Percentiles rank a stretch among this genome's conserved stretches.
These are phyloP conservation scores for Diceros bicornis DNA, from an alignment of 2,797 vertebrate genomes.

Conservation along the genomic window DNA sequence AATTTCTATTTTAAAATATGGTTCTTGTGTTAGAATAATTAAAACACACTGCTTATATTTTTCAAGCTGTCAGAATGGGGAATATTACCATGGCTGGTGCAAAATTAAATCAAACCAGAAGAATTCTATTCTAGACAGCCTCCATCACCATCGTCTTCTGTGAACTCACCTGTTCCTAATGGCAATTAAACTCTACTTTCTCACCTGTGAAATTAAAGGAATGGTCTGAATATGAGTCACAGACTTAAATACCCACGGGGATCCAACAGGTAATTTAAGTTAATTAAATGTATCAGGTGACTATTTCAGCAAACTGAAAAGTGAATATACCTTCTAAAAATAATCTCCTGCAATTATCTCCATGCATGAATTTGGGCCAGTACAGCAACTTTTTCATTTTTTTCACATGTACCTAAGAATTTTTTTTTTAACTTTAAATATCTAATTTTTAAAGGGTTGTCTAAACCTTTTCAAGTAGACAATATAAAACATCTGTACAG, in stretches of 20 bases:
- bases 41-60: not conserved
- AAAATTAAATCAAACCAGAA: not conserved
- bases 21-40: not conserved
- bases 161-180: not conserved
- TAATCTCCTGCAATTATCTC: not conserved
- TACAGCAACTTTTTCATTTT: not conserved
- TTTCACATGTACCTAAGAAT: not conserved
- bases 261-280: not conserved
- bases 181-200: slow-evolving; percentile 45
- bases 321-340: not conserved
- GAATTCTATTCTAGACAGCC: not conserved
- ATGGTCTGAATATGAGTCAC: not conserved
- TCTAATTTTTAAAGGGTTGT: not conserved
- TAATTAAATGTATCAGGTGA: slow-evolving; percentile 11
- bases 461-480: not conserved
- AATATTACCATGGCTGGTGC: not conserved
- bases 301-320: not conserved
- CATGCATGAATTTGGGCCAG: not conserved
- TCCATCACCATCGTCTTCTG: not conserved
- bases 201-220: slow-evolving; percentile 43
- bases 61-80: not conserved
- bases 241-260: not conserved
- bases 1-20: slow-evolving; percentile 8
- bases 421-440: not conserved
- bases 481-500: not conserved